These are phyloP conservation scores for Pseudorasbora parva DNA, from an alignment of 2,113 vertebrate species.

Conservation along the genomic window DNA sequence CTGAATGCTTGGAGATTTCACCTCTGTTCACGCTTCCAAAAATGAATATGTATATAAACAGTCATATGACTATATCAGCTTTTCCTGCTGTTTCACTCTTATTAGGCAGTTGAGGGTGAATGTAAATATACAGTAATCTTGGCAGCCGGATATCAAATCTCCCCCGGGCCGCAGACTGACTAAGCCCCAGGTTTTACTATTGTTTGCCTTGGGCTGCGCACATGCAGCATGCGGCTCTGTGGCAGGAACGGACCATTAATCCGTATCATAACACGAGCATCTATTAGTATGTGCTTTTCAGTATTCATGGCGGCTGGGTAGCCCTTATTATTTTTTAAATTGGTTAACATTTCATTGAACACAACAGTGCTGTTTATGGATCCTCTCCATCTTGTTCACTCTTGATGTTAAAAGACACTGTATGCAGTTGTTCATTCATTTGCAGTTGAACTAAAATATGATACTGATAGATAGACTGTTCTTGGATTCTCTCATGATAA, in stretches of 20 bases:
- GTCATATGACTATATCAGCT: constrained; percentile 57
- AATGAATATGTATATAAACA: constrained; percentile 60
- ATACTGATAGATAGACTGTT: neutral
- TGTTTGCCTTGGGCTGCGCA: constrained; percentile 56
- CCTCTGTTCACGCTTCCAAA: constrained; percentile 51
- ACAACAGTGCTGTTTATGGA: constrained; percentile 14
- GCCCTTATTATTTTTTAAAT: constrained; percentile 17
- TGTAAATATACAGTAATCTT: constrained; percentile 54
- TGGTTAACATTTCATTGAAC: constrained; percentile 15
- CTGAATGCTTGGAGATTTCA: constrained; percentile 41
- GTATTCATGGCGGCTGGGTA: constrained; percentile 12
- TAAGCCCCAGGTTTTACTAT: constrained; percentile 57
- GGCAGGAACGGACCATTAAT: constrained; percentile 50
- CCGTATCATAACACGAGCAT: constrained; percentile 50
- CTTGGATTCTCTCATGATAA: neutral
- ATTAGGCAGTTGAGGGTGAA: constrained; percentile 53
- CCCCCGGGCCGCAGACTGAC: constrained; percentile 44
- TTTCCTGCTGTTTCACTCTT: constrained; percentile 58
- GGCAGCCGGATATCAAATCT: constrained; percentile 48
- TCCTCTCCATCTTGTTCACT: constrained; percentile 29
- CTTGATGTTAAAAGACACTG: neutral
- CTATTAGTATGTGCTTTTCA: constrained; percentile 45
- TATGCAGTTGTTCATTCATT: neutral
- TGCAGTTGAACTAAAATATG: neutral
- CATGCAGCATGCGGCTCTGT: constrained; percentile 35